Conservation (phyloP, 2,888 invertebrate genomes). For the Tipula vernalis region DNA sequence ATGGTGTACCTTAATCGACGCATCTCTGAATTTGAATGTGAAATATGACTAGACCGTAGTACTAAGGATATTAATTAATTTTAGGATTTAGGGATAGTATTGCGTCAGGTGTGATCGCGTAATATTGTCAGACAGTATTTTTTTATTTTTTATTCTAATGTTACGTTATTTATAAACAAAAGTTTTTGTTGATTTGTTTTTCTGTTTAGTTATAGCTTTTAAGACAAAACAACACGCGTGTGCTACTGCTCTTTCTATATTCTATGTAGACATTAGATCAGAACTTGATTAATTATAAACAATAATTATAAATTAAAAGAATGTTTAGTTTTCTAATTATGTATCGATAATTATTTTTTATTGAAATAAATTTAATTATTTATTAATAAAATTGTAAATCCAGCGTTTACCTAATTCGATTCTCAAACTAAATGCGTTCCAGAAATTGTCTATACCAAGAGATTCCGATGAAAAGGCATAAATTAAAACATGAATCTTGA, state of each 20-base stretch:
- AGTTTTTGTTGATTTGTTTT: not conserved
- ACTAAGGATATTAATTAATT: not conserved
- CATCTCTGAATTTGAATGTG: conserved; percentile 52
- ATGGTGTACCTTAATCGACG: conserved; percentile 38
- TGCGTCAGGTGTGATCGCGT: not conserved
- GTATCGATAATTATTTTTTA: conserved; percentile 4
- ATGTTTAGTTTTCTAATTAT: not conserved
- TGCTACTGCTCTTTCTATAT: not conserved
- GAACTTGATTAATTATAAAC: not conserved
- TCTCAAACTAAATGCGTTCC: too few species aligned
- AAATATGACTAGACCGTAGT: conserved; percentile 35
- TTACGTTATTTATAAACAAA: not conserved
- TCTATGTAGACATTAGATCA: not conserved
- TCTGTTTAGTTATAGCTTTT: not conserved
- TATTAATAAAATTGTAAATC: not conserved
- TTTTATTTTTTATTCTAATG: not conserved
- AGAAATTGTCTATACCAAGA: too few species aligned
- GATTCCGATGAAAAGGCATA: too few species aligned
- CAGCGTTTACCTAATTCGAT: not conserved
- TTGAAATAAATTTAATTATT: conserved; percentile 4
- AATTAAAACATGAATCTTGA: too few species aligned
- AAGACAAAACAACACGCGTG: not conserved
- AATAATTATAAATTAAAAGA: not conserved
- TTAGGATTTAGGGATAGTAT: not conserved
- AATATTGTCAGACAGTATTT: conserved; percentile 4